These are phyloP conservation scores for Brachionus manjavacas DNA, from an alignment of 1,140 invertebrate genomes.

Conservation along the genomic window DNA sequence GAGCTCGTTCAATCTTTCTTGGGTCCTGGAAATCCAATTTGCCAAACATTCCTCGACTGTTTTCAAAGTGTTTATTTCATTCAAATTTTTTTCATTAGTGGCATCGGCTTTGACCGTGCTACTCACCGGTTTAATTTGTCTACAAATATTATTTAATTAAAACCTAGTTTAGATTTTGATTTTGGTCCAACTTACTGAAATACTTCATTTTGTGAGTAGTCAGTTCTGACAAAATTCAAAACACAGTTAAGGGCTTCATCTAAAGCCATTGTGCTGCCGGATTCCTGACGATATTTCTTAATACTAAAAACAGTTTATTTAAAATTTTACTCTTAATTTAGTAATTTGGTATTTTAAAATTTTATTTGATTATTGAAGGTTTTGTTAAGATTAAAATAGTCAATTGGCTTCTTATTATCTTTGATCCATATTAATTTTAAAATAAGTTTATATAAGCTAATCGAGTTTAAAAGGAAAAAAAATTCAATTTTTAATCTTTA, in stretches of 20 bases:
- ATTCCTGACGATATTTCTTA: neutral
- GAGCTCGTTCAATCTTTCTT: neutral
- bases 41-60: slow-evolving; percentile 43
- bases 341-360: neutral
- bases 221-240: neutral
- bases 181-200: neutral
- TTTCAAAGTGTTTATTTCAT: neutral
- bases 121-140: slow-evolving; percentile 54
- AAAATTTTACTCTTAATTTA: neutral
- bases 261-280: neutral
- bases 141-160: slow-evolving; percentile 44
- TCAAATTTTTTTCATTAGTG: neutral
- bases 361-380: neutral
- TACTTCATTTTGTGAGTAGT: neutral
- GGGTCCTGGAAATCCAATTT: neutral
- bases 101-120: slow-evolving; percentile 48
- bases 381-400: too few species aligned
- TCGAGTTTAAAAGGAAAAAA: too few species aligned
- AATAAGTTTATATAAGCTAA: too few species aligned
- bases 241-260: slow-evolving; percentile 29
- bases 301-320: neutral
- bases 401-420: too few species aligned
- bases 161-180: neutral
- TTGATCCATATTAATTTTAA: too few species aligned
- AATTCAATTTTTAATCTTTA: too few species aligned